Conservation (phyloP, 1,140 invertebrate genomes). For the Telenomus remus region DNA sequence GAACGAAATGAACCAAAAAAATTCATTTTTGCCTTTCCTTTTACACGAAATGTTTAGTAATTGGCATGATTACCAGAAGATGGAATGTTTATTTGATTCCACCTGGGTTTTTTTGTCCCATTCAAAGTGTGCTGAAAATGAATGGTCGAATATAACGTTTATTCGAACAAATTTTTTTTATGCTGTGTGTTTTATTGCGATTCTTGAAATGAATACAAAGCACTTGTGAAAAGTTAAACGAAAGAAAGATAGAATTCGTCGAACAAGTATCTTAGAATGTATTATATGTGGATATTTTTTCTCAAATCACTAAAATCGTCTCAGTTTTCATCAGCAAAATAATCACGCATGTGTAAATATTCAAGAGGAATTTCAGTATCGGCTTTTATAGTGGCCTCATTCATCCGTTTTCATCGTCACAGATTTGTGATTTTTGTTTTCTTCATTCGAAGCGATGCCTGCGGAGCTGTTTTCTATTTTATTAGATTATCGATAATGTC, state of each 20-base stretch:
- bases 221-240: background rate
- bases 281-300: conserved; percentile 16
- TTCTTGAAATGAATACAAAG: conserved; percentile 23
- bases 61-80: conserved; percentile 26
- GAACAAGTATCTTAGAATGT: conserved; percentile 14
- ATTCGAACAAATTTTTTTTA: conserved; percentile 16
- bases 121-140: conserved; percentile 1
- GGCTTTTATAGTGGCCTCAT: too few species aligned
- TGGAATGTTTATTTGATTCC: conserved; percentile 40
- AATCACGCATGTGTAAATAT: conserved; percentile 41
- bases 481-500: conserved; percentile 2
- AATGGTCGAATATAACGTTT: conserved; percentile 10
- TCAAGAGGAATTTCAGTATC: conserved; percentile 36
- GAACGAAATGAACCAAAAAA: conserved; percentile 24
- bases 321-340: conserved; percentile 24
- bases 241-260: too few species aligned
- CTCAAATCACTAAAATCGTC: conserved; percentile 29
- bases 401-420: too few species aligned
- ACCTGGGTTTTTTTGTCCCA: background rate
- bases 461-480: background rate
- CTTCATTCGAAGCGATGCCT: background rate
- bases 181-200: conserved; percentile 19
- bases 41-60: conserved; percentile 12
- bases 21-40: too few species aligned
- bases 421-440: background rate